phyloP scores from a whole-genome alignment of 2,113 vertebrate species.

The Elachura formosa region DNA sequence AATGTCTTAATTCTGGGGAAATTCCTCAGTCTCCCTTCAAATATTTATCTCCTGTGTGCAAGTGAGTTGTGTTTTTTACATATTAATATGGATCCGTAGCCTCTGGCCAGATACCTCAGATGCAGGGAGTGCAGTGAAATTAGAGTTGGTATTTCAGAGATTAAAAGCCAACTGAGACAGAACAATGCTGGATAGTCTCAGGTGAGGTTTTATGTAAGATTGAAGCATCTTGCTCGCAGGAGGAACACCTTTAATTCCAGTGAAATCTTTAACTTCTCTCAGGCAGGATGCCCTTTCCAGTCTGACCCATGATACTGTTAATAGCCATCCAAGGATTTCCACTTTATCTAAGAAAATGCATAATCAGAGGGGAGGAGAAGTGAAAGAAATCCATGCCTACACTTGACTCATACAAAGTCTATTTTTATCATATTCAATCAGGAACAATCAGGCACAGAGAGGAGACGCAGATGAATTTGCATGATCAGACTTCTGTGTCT shows the following conservation, averaged over 20 bases:
- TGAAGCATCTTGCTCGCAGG: background rate
- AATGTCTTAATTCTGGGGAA: slow-evolving; percentile 12
- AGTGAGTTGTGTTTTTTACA: background rate
- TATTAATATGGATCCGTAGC: background rate
- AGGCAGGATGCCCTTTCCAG: background rate
- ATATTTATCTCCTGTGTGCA: slow-evolving; percentile 23
- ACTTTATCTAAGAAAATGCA: slow-evolving; percentile 46
- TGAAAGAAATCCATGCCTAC: slow-evolving; percentile 35
- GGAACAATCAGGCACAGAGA: slow-evolving; percentile 66
- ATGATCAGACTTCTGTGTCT: slow-evolving; percentile 63
- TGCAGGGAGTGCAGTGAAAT: background rate
- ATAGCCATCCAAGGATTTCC: slow-evolving; percentile 28
- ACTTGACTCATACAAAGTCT: slow-evolving; percentile 38
- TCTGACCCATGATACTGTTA: background rate
- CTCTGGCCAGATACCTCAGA: background rate
- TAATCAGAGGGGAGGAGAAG: slow-evolving; percentile 60
- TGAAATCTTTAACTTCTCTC: background rate
- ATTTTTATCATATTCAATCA: slow-evolving; percentile 70
- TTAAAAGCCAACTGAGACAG: background rate
- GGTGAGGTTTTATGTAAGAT: background rate
- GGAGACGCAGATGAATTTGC: slow-evolving; percentile 53
- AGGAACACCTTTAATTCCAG: background rate
- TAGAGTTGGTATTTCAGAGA: background rate
- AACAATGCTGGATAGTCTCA: background rate
- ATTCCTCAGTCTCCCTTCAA: background rate